Conservation (phyloP, 35 echinoderm and acorn worm genomes). For the Amphiura filiformis region DNA sequence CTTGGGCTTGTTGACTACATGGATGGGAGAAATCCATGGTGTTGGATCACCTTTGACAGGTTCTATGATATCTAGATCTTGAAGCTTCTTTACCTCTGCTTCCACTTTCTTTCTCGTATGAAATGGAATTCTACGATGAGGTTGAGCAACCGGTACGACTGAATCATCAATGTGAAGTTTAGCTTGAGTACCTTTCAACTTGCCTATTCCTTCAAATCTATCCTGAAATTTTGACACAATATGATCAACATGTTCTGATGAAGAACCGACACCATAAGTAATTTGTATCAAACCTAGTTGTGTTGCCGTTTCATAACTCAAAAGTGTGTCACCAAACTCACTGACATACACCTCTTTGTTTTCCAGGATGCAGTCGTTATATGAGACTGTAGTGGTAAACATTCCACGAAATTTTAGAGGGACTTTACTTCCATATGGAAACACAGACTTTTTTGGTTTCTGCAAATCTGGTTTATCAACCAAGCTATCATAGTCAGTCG, state of each 20-base stretch:
- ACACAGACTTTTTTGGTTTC: not conserved
- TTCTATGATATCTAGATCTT: constrained; percentile 48
- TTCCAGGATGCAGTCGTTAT: not conserved
- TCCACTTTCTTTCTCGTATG: constrained; percentile 48
- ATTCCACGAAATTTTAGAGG: not conserved
- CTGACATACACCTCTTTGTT: not conserved
- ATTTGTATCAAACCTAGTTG: not conserved
- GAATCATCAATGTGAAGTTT: constrained; percentile 51
- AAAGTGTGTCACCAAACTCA: not conserved
- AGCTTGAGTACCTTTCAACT: not conserved
- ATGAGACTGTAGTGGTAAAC: not conserved
- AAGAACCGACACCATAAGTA: not conserved
- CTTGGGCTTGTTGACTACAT: constrained; percentile 38
- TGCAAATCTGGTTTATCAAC: not conserved
- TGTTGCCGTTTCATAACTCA: not conserved
- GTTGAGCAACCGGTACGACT: constrained; percentile 56
- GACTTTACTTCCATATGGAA: not conserved
- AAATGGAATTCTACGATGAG: constrained; percentile 70
- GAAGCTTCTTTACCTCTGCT: constrained; percentile 31
- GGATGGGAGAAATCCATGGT: constrained; percentile 65
- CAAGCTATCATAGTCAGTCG: not conserved
- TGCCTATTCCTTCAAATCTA: not conserved
- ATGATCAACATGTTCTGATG: not conserved
- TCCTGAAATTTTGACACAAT: not conserved
- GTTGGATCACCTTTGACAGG: constrained; percentile 1